These are phyloP conservation scores for Melanogrammus aeglefinus DNA, from an alignment of 2,797 vertebrate genomes.

Conservation along the genomic window DNA sequence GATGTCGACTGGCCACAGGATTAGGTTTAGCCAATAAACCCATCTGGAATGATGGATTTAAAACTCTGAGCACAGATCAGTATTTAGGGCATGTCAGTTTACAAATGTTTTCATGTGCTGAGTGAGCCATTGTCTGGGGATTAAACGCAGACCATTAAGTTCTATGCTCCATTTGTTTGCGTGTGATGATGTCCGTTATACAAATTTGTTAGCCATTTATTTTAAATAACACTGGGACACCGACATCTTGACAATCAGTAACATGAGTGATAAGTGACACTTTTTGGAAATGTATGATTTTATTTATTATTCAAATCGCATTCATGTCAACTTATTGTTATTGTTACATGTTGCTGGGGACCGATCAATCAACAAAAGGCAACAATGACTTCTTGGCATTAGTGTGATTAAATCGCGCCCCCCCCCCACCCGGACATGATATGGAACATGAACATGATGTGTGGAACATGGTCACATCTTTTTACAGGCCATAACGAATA, in stretches of 20 bases:
- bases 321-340: constrained; percentile 51
- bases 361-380: constrained; percentile 48
- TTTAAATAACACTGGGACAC: background rate
- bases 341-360: constrained; percentile 71
- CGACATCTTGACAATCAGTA: background rate
- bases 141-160: background rate
- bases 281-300: constrained; percentile 64
- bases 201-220: background rate
- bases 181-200: background rate
- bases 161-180: background rate
- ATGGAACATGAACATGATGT: constrained; percentile 49
- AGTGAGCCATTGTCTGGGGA: background rate
- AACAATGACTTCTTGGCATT: constrained; percentile 73
- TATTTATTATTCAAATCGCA: constrained; percentile 59
- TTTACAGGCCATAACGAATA: background rate
- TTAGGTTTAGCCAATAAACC: background rate
- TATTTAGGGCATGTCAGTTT: background rate
- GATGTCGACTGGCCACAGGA: background rate
- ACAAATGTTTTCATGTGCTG: background rate
- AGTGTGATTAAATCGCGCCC: constrained; percentile 47
- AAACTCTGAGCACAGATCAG: background rate
- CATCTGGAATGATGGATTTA: background rate
- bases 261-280: background rate
- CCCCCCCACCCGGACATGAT: constrained; percentile 28
- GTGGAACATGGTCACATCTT: constrained; percentile 11